Percentiles rank a stretch among this genome's conserved stretches.
Conservation (phyloP, 2,888 invertebrate genomes). For the Anaspis maculata region DNA sequence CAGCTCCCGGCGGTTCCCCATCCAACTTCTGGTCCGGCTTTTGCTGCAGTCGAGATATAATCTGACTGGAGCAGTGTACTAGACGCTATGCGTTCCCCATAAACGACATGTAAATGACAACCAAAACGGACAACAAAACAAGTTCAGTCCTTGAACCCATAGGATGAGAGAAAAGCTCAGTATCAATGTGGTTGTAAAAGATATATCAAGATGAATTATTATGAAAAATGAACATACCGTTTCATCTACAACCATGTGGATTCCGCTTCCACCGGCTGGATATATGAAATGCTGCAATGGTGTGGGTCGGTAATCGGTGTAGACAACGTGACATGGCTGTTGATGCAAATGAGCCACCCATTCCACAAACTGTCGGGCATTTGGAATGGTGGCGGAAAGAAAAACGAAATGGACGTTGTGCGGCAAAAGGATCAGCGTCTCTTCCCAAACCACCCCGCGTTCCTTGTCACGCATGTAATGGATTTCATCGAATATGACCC, state of each 20-base stretch:
- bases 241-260: slow-evolving; percentile 94
- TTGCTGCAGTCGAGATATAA: too few relatives aligned
- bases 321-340: slow-evolving; percentile 97
- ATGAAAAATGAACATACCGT: slow-evolving; percentile 47
- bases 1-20: too few relatives aligned
- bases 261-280: slow-evolving; percentile 91
- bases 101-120: too few relatives aligned
- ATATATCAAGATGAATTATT: too few relatives aligned
- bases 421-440: slow-evolving; percentile 92
- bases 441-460: slow-evolving; percentile 99
- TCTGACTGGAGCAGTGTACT: too few relatives aligned
- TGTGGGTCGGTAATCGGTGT: slow-evolving; percentile 95
- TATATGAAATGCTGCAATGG: slow-evolving; percentile 98
- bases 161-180: too few relatives aligned
- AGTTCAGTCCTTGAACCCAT: too few relatives aligned
- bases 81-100: too few relatives aligned
- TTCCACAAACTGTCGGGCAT: slow-evolving; percentile 92
- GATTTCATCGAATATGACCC: slow-evolving; percentile 99
- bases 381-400: slow-evolving; percentile 97
- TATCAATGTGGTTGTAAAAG: too few relatives aligned
- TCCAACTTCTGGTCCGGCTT: too few relatives aligned
- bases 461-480: slow-evolving; percentile 99
- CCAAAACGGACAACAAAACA: too few relatives aligned
- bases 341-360: slow-evolving; percentile 93
- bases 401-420: slow-evolving; percentile 98